A percentile compares a stretch with the other conserved stretches of the same genome.
Evolutionary conservation across 2,888 invertebrate genomes (phyloP).

Genomic region (Entomobrya proxima): DNA sequence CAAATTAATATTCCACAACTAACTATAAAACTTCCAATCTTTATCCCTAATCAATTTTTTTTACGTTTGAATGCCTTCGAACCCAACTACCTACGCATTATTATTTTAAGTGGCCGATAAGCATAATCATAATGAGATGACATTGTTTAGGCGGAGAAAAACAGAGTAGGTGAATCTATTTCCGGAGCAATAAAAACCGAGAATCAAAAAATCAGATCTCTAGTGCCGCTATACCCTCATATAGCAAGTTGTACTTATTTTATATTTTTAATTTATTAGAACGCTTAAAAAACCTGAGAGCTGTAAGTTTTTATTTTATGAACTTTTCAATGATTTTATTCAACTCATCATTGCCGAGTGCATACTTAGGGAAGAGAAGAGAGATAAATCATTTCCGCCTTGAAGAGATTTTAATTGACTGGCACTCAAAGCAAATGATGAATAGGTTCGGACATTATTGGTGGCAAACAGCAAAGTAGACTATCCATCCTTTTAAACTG

Average conservation of each 20-base stretch:
- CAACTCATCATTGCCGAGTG: background rate
- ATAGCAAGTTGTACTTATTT: too few relatives aligned
- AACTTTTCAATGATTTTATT: background rate
- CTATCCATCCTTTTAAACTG: background rate
- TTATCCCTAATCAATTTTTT: too few relatives aligned
- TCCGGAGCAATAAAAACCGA: conserved; percentile 16
- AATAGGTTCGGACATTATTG: background rate
- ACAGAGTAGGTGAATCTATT: background rate
- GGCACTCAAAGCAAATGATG: background rate
- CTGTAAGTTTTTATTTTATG: background rate
- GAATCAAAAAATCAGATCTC: background rate
- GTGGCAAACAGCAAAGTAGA: background rate
- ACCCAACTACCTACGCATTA: background rate
- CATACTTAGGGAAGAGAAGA: background rate
- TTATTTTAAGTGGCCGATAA: background rate
- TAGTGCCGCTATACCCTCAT: too few relatives aligned
- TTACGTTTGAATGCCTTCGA: too few relatives aligned
- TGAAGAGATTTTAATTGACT: conserved; percentile 2
- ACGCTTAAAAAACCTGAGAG: background rate
- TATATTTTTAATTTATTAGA: background rate
- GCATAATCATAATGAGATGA: conserved; percentile 14
- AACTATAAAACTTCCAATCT: too few relatives aligned
- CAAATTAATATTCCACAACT: too few relatives aligned
- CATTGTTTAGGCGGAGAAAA: conserved; percentile 17
- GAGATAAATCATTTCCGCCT: conserved; percentile 21